These are phyloP conservation scores for Myotis davidii DNA, from an alignment of 2,113 vertebrate genomes.

Conservation along the genomic window DNA sequence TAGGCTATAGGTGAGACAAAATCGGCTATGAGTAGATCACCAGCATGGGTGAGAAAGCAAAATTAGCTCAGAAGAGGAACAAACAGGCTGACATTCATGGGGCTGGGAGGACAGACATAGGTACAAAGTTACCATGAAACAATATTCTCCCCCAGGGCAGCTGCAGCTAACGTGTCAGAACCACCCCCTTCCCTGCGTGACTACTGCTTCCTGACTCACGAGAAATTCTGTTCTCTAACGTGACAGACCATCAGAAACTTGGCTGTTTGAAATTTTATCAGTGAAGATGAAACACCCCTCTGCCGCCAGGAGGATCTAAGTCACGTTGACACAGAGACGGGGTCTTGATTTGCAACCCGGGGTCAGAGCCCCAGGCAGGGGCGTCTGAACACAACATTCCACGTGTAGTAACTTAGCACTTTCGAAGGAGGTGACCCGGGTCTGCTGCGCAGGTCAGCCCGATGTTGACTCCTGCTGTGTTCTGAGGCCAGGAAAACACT, in stretches of 20 bases:
- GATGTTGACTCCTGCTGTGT: not conserved
- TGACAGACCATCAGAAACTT: not conserved
- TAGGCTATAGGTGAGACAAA: not conserved
- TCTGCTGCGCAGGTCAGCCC: not conserved
- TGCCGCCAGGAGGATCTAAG: not conserved
- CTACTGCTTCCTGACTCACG: slow-evolving; percentile 21
- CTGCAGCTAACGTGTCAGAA: not conserved
- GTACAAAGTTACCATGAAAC: not conserved
- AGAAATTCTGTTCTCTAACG: slow-evolving; percentile 5
- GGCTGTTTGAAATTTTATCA: slow-evolving; percentile 33
- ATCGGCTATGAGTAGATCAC: not conserved
- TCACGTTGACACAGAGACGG: not conserved
- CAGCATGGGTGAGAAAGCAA: not conserved
- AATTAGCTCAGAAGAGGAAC: not conserved
- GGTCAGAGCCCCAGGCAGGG: not conserved
- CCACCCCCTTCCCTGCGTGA: not conserved
- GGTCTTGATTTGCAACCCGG: not conserved
- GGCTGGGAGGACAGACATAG: not conserved
- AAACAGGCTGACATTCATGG: not conserved
- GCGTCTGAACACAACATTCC: not conserved
- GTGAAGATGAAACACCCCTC: slow-evolving; percentile 22
- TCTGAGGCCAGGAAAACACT: not conserved
- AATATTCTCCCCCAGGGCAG: not conserved
- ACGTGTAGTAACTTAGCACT: not conserved
- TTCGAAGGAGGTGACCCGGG: not conserved